Percentiles rank a stretch among this genome's conserved stretches.
These are phyloP conservation scores for Sus scrofa DNA, from an alignment of 2,113 vertebrate species.

Conservation along the genomic window T2T-Sscrofa CM000818.6:127766501-127767000, in stretches of 20 bases:
- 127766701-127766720: too few species aligned
- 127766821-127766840: too few species aligned
- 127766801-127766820: not conserved
- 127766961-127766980: not conserved
- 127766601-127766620: not conserved
- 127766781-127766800: not conserved
- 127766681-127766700: not conserved
- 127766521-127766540: not conserved
- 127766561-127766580: too few species aligned
- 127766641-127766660: too few species aligned
- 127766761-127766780: not conserved
- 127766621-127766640: too few species aligned
- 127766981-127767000: rapidly evolving
- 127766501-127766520: not conserved
- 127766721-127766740: not conserved
- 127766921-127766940: not conserved
- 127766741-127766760: too few species aligned
- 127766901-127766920: not conserved
- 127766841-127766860: not conserved
- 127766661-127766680: too few species aligned
- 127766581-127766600: not conserved
- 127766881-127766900: not conserved
- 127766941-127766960: rapidly evolving
- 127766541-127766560: not conserved
- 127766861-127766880: not conserved